Base-by-base conservation (phyloP, 1,140 invertebrate genomes). In the Euschistus heros region DNA sequence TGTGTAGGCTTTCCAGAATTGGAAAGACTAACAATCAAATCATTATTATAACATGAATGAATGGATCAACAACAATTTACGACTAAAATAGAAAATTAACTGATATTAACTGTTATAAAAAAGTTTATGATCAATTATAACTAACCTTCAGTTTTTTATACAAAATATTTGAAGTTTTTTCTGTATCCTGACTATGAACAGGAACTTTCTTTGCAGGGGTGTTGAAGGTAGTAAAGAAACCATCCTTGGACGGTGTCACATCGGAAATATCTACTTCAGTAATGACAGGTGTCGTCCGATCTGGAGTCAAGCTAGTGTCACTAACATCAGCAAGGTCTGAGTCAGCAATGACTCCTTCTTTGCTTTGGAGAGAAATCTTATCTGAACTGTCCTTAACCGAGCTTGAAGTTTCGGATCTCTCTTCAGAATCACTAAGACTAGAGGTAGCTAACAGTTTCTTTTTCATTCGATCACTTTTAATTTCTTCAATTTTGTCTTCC, bases 401-500 rank as follows among this genome's bases (percentile, higher is more conserved):
- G 22, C 24, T 50, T 26, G 60, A 66, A 15, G 60, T 44, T 37
- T 68, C 67, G 15, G 63, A 65, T 30, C 55, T 52, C 17, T 82
- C 81, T 67, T 84, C 82, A 0, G 78, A 79, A 71, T 84, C 82
- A 63, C 81, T 83, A 0, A 83, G 66, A 68, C 81, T 83, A 0
- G 79, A 82, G 71, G 76, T 78, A 18, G 82, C 77, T 15, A 71
- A 77, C 76, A 66, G 75, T 62, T 70, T 61, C 50, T 74, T 75
- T 52, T 74, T 76, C 37, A 59, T 65, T 30, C 64, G 42, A n/a
- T 72, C 71, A 64, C 64, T 74, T 68, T 83, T 83, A n/a, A 82
- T 82, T 68, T 82, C 81, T 0, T 76, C 79, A 5, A 83, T 68
- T 71, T 82, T 84, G 26, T 81, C 81, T 70, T 83, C 81, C 20